Percentiles rank a stretch among this genome's conserved stretches.
Conservation (phyloP, 23 tunicate genomes). For the Oikopleura albicans region DNA sequence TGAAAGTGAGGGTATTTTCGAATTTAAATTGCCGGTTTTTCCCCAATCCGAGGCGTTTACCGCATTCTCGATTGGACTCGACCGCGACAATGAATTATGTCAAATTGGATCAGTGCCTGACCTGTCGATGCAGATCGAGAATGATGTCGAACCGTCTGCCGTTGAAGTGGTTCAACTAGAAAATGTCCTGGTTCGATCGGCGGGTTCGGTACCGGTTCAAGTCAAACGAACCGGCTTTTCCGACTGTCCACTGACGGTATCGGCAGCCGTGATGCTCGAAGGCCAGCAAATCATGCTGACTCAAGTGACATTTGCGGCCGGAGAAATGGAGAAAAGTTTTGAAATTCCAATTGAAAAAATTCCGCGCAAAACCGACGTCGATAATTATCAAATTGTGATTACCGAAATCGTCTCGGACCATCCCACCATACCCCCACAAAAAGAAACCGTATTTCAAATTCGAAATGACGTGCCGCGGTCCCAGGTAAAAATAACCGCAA, state of each 20-base stretch:
- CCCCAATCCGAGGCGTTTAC: neutral
- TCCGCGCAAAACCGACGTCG: neutral
- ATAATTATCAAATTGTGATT: neutral
- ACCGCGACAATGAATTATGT: neutral
- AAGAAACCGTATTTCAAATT: neutral
- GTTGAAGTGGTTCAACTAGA: neutral
- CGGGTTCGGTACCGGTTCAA: neutral
- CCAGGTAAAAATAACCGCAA: neutral
- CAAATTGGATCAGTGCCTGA: neutral
- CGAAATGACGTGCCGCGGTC: neutral
- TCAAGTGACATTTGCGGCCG: neutral
- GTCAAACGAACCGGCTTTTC: neutral
- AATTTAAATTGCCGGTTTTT: neutral
- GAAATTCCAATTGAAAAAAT: neutral
- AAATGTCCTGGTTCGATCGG: neutral
- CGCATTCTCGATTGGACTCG: neutral
- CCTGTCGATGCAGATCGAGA: neutral
- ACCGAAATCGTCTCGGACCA: neutral
- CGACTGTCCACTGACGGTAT: slow-evolving; percentile 10
- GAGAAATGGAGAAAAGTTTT: neutral
- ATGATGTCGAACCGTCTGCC: slow-evolving; percentile 7
- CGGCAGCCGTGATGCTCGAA: neutral
- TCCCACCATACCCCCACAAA: neutral
- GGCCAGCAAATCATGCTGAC: neutral
- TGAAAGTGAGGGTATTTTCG: neutral